These are phyloP conservation scores for Apoda limacodes DNA, from an alignment of 2,888 invertebrate species.

Conservation along the genomic window DNA sequence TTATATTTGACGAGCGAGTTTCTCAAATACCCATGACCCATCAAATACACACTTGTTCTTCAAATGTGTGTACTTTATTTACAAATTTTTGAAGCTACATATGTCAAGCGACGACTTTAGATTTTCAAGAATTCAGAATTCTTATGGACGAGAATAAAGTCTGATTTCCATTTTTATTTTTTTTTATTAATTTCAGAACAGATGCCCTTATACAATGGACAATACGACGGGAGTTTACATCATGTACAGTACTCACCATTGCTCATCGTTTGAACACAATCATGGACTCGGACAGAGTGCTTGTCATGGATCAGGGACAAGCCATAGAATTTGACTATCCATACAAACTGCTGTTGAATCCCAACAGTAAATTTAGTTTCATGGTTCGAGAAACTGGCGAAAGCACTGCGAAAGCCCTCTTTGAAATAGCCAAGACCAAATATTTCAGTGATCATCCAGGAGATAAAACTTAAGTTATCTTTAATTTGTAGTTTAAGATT, in stretches of 20 bases:
- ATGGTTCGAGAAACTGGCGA: constrained; percentile 79
- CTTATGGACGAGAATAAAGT: constrained; percentile 33
- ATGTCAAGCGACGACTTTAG: too few species aligned
- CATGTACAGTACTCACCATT: constrained; percentile 89
- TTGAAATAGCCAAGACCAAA: constrained; percentile 44
- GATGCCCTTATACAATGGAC: constrained; percentile 87
- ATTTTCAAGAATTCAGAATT: too few species aligned
- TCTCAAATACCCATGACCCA: too few species aligned
- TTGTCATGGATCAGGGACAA: constrained; percentile 86
- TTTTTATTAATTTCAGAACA: constrained; percentile 51
- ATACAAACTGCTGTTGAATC: constrained; percentile 68
- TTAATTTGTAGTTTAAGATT: background rate
- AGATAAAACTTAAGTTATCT: constrained; percentile 29
- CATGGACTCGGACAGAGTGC: constrained; percentile 89
- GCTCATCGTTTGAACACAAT: constrained; percentile 92
- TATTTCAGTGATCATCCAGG: constrained; percentile 32
- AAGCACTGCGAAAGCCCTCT: constrained; percentile 38
- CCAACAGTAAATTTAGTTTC: constrained; percentile 68
- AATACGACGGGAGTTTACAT: constrained; percentile 79
- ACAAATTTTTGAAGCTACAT: too few species aligned
- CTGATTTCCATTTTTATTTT: constrained; percentile 31
- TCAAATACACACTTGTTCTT: too few species aligned
- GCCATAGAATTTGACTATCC: constrained; percentile 80
- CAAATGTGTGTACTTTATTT: too few species aligned
- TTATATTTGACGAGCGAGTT: too few species aligned